Percentiles rank a stretch among this genome's conserved stretches.
These are phyloP conservation scores for Anneissia japonica DNA, from an alignment of 35 echinoderm and acorn worm genomes.

Conservation along the genomic window DNA sequence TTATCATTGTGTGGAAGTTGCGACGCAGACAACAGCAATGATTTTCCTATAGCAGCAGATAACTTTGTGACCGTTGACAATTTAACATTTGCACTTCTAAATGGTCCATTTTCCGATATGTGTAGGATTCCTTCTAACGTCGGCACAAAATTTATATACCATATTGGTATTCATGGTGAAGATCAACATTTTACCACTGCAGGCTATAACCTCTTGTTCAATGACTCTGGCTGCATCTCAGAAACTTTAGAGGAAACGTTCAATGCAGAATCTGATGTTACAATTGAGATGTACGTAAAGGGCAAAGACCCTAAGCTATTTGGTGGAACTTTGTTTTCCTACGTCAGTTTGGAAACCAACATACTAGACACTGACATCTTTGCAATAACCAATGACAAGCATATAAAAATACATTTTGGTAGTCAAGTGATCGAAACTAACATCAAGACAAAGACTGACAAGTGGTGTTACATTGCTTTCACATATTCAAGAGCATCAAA, in stretches of 20 bases:
- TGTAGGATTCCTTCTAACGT: conserved; percentile 19
- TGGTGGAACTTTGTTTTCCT: conserved; percentile 46
- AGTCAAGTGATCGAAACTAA: conserved; percentile 23
- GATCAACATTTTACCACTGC: conserved; percentile 28
- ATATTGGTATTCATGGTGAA: conserved; percentile 25
- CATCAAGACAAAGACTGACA: conserved; percentile 19
- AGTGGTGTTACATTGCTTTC: conserved; percentile 68
- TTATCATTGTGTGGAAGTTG: conserved; percentile 63
- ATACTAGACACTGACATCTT: conserved; percentile 15
- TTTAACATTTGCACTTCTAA: conserved; percentile 47
- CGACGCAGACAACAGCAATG: conserved; percentile 34
- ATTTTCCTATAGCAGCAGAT: conserved; percentile 15
- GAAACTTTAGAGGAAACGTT: conserved; percentile 36
- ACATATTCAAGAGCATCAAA: conserved; percentile 33
- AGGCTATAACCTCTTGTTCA: conserved; percentile 55
- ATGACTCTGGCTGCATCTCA: conserved; percentile 52
- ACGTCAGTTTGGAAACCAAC: background rate
- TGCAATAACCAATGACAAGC: conserved; percentile 46
- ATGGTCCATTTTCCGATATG: conserved; percentile 53
- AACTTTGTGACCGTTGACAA: conserved; percentile 1
- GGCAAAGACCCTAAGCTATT: background rate
- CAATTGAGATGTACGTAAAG: conserved; percentile 61
- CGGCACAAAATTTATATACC: conserved; percentile 41
- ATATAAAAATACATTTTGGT: conserved; percentile 32
- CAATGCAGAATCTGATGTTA: conserved; percentile 22